Evolutionary conservation across 2,888 invertebrate genomes (phyloP).

Genomic region (Athalia rosae): DNA sequence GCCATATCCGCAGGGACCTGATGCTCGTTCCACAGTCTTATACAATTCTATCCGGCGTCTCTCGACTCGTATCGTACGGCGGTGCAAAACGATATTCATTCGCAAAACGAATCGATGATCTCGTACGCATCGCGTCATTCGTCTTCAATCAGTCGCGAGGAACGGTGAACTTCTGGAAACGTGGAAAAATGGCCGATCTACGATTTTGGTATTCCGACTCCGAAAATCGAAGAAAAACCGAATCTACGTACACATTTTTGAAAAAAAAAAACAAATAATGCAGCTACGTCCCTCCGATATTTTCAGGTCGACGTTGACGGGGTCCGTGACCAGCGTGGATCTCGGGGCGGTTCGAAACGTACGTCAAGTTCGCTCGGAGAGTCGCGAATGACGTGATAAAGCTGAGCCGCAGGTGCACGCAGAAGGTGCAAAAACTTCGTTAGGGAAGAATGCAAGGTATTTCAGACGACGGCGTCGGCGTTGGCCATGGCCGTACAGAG

Average conservation of each 20-base stretch:
- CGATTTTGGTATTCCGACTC: neutral
- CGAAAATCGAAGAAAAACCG: neutral
- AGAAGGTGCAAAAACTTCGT: conserved; percentile 66
- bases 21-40: neutral
- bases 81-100: too few relatives aligned
- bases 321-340: conserved; percentile 19
- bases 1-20: neutral
- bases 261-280: too few relatives aligned
- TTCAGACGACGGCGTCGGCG: conserved; percentile 54
- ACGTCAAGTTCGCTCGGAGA: conserved; percentile 30
- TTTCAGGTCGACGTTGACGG: too few relatives aligned
- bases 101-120: too few relatives aligned
- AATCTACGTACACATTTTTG: neutral
- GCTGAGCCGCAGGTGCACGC: conserved; percentile 58
- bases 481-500: too few relatives aligned
- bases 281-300: conserved; percentile 10
- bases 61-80: too few relatives aligned
- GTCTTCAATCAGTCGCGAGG: too few relatives aligned
- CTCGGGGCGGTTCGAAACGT: conserved; percentile 32
- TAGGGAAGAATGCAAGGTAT: conserved; percentile 65
- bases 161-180: too few relatives aligned
- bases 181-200: too few relatives aligned
- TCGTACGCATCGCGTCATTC: too few relatives aligned
- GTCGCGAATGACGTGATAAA: conserved; percentile 34
- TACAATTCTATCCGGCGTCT: neutral